phyloP scores from a whole-genome alignment of 2,888 invertebrate species.

The Caenorhabditis sp. region DNA sequence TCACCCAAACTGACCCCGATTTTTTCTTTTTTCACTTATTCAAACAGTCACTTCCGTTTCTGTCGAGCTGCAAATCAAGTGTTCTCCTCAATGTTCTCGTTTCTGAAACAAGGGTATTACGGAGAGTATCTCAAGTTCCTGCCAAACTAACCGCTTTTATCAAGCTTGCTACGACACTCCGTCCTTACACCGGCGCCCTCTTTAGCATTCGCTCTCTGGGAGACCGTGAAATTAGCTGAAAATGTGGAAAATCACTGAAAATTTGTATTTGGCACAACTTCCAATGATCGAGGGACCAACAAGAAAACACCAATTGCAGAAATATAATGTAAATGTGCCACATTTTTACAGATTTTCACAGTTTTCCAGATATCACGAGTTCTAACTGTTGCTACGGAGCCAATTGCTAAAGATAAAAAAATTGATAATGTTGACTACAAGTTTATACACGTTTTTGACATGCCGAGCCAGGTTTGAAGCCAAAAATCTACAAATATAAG shows the following conservation, averaged over 20 bases:
- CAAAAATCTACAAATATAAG: neutral
- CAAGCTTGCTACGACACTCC: no score
- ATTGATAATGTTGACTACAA: constrained; percentile 26
- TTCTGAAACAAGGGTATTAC: no score
- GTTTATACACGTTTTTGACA: constrained; percentile 23
- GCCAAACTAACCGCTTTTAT: no score
- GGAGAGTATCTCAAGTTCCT: no score
- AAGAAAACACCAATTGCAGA: constrained; percentile 9
- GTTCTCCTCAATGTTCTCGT: no score
- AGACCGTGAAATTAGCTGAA: no score
- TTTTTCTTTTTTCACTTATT: no score
- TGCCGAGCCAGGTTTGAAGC: constrained; percentile 9
- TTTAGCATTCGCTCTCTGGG: no score
- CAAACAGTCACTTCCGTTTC: no score
- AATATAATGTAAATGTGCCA: constrained; percentile 17
- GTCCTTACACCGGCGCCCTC: no score
- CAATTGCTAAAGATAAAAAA: neutral
- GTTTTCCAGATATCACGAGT: constrained; percentile 30
- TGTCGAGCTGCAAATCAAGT: no score
- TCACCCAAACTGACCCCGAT: no score
- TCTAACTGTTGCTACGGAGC: constrained; percentile 18
- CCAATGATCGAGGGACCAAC: constrained; percentile 28
- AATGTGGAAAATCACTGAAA: constrained; percentile 49
- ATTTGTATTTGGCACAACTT: constrained; percentile 38
- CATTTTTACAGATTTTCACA: neutral